Conservation (phyloP, 1,140 invertebrate genomes). For the Microvelia longipes region DNA sequence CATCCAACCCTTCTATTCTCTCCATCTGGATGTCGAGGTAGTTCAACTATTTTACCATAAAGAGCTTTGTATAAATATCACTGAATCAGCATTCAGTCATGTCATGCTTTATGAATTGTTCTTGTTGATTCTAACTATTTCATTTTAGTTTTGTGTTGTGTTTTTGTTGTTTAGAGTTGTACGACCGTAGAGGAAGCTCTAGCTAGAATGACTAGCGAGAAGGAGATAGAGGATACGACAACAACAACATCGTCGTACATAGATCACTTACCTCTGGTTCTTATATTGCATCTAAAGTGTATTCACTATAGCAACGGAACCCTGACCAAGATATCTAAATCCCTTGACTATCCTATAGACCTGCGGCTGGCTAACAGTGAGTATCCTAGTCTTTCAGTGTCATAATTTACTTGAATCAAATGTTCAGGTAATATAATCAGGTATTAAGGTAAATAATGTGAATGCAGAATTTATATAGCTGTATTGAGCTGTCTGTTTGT, state of each 20-base stretch:
- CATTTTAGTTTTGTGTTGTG: too few species aligned
- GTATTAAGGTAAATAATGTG: not conserved
- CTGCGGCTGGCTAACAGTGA: constrained; percentile 79
- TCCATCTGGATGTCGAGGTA: constrained; percentile 90
- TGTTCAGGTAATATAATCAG: not conserved
- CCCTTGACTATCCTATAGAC: constrained; percentile 72
- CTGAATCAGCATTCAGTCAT: too few species aligned
- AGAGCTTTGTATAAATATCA: not conserved
- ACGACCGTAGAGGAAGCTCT: constrained; percentile 68
- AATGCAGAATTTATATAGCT: not conserved
- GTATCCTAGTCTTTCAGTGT: constrained; percentile 27
- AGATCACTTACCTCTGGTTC: constrained; percentile 54
- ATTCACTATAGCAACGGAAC: constrained; percentile 70
- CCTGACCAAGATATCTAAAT: constrained; percentile 81
- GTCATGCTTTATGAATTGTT: too few species aligned
- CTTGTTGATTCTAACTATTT: too few species aligned
- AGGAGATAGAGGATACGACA: constrained; percentile 72
- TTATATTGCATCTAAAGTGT: constrained; percentile 64
- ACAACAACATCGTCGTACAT: constrained; percentile 9
- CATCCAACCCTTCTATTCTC: constrained; percentile 83
- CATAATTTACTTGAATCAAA: too few species aligned
- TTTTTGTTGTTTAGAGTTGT: constrained; percentile 45
- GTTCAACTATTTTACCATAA: constrained; percentile 16
- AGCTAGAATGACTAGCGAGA: constrained; percentile 64
- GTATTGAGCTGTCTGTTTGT: too few species aligned